Percentiles rank a stretch among this genome's conserved stretches.
Conservation (phyloP, 2,888 invertebrate species). For the Neria commutata region DNA sequence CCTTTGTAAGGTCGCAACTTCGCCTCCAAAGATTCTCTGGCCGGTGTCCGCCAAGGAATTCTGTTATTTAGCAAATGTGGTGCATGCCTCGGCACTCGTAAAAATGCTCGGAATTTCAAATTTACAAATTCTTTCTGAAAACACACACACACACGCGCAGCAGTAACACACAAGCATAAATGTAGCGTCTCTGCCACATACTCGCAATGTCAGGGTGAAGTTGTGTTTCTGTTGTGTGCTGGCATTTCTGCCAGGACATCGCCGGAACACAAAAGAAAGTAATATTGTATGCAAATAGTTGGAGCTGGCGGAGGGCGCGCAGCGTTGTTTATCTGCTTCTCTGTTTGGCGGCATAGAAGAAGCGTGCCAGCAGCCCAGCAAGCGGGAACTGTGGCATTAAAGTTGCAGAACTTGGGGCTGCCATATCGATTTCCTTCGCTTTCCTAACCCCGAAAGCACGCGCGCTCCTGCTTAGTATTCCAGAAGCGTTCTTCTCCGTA, state of each 20-base stretch:
- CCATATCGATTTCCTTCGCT: conserved; percentile 5
- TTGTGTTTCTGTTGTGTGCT: background rate
- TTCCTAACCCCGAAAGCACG: conserved; percentile 27
- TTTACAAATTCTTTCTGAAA: conserved; percentile 48
- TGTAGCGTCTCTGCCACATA: conserved; percentile 29
- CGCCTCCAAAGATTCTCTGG: no score
- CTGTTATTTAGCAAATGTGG: background rate
- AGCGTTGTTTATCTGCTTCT: no score
- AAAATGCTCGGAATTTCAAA: conserved; percentile 46
- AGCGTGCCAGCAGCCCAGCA: no score
- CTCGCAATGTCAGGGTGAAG: conserved; percentile 39
- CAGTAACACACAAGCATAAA: conserved; percentile 37
- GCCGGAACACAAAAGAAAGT: background rate
- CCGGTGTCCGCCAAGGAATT: background rate
- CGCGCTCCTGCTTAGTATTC: conserved; percentile 49
- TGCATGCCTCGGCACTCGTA: conserved; percentile 24
- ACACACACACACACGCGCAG: conserved; percentile 41
- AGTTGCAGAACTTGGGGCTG: conserved; percentile 8
- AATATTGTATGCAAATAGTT: conserved; percentile 18
- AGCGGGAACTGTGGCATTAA: conserved; percentile 5
- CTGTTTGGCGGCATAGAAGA: background rate
- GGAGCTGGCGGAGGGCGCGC: no score
- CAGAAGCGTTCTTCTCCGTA: conserved; percentile 51
- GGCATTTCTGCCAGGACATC: background rate
- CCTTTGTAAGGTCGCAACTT: conserved; percentile 2